These are phyloP conservation scores for Pseudopipra pipra DNA, from an alignment of 2,113 vertebrate species.

Conservation along the genomic window DNA sequence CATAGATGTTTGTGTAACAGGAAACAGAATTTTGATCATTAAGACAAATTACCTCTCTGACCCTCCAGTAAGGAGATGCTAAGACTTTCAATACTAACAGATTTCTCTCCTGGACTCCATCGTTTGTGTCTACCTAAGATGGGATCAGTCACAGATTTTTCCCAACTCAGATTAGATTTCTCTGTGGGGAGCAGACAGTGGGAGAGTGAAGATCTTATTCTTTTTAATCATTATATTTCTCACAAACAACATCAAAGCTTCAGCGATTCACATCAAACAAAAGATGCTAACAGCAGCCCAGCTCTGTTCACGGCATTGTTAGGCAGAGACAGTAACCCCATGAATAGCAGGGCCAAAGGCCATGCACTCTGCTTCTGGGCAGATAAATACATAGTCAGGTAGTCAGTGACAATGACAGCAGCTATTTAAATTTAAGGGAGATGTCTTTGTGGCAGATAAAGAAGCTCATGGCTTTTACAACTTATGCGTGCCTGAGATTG, in stretches of 20 bases:
- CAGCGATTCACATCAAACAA: slow-evolving; percentile 33
- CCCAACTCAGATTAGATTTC: background rate
- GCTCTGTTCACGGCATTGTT: slow-evolving; percentile 53
- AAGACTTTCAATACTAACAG: background rate
- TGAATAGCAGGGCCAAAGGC: slow-evolving; percentile 66
- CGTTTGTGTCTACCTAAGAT: background rate
- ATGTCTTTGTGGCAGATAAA: slow-evolving; percentile 58
- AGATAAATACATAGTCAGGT: slow-evolving; percentile 65
- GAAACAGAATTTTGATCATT: background rate
- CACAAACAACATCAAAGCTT: slow-evolving; percentile 55
- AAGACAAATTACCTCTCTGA: background rate
- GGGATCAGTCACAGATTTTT: background rate
- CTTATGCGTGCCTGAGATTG: slow-evolving; percentile 44
- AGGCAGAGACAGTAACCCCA: slow-evolving; percentile 9
- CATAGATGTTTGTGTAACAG: background rate
- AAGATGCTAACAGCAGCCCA: slow-evolving; percentile 35
- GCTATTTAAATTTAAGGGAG: slow-evolving; percentile 65
- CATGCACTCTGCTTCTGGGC: slow-evolving; percentile 59
- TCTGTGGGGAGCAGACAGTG: background rate
- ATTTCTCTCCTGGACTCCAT: background rate
- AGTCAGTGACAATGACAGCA: slow-evolving; percentile 59
- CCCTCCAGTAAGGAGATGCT: background rate
- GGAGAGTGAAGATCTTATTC: slow-evolving; percentile 9
- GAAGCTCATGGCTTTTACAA: slow-evolving; percentile 13
- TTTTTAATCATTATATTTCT: slow-evolving; percentile 50